phyloP scores from a whole-genome alignment of 2,888 invertebrate species.

The Acronicta leporina region DNA sequence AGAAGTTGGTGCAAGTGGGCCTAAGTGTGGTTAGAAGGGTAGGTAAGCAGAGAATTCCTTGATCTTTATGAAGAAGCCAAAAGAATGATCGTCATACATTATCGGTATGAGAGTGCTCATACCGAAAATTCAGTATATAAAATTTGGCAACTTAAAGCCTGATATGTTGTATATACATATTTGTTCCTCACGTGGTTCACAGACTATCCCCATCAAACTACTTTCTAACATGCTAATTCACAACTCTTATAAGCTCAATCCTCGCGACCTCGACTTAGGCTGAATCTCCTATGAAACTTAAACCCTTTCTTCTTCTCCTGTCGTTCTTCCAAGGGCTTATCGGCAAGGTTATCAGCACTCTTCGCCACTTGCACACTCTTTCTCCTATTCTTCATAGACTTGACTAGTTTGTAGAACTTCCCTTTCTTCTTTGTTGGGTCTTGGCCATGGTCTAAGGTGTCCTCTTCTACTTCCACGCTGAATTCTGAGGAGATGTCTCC shows the following conservation, averaged over 20 bases:
- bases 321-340: slow-evolving; percentile 76
- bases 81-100: too few relatives aligned
- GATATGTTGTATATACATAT: too few relatives aligned
- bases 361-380: slow-evolving; percentile 86
- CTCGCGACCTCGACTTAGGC: slow-evolving; percentile 81
- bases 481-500: slow-evolving; percentile 87
- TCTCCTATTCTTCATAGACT: slow-evolving; percentile 85
- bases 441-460: slow-evolving; percentile 68
- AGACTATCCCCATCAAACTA: slow-evolving; percentile 10
- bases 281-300: slow-evolving; percentile 84
- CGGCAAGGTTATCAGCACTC: slow-evolving; percentile 80
- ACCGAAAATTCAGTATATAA: too few relatives aligned
- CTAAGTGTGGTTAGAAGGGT: too few relatives aligned
- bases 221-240: slow-evolving; percentile 47
- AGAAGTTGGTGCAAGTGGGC: too few relatives aligned
- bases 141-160: too few relatives aligned
- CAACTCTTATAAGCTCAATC: slow-evolving; percentile 73
- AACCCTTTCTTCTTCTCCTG: slow-evolving; percentile 82
- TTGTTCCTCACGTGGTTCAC: slow-evolving; percentile 19
- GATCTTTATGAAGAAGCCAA: too few relatives aligned
- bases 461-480: slow-evolving; percentile 85
- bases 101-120: too few relatives aligned
- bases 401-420: slow-evolving; percentile 83
- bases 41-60: background rate
- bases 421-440: slow-evolving; percentile 82